Base-by-base conservation (phyloP, 2,113 vertebrate species). In the Mugil cephalus region DNA sequence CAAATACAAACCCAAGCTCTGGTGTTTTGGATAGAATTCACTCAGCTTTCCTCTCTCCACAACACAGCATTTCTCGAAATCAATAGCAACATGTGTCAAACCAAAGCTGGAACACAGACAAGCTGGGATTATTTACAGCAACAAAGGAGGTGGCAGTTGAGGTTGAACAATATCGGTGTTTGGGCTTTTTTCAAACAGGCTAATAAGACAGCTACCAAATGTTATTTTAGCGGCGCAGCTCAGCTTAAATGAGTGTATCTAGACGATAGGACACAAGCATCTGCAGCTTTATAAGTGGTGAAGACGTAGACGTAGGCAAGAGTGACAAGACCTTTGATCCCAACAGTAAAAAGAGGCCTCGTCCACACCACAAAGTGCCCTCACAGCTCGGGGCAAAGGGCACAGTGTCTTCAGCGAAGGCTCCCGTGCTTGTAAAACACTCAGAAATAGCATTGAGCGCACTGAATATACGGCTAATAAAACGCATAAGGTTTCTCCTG, bases 391-490 rank as follows among this genome's bases (percentile, higher is more conserved):
- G 66, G 63, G 73, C 66, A 72, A 80, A 74, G 77, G 79, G 48
- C 83, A 82, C 24, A 39, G 53, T 7, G 38, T 80, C 74, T 81
- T 75, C 50, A 38, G 83, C 85, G 86, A 88, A 86, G 77, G 66
- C 71, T n/a, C n/a, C 74, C 63, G 19, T 10, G 84, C 84, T 81
- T 76, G 84, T 90, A 84, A 92, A 92, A 70, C 40, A 15, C 46
- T 79, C 85, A 69, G 80, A 91, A 93, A 92, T 86, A 91, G 86
- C 75, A 78, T 4, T 38, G 67, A 76, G 60, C 30, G 47, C 50
- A 52, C 53, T 74, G 76, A 78, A 74, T 86, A 61, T 82, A 38
- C 55, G 59, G 82, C 74, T 78, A 60, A 74, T 86, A 79, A 77
- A 78, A 72, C 1, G 4, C 50, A 36, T 11, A 40, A 18, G 72